These are phyloP conservation scores for Euclidia mi DNA, from an alignment of 2,888 invertebrate genomes.

Conservation along the genomic window DNA sequence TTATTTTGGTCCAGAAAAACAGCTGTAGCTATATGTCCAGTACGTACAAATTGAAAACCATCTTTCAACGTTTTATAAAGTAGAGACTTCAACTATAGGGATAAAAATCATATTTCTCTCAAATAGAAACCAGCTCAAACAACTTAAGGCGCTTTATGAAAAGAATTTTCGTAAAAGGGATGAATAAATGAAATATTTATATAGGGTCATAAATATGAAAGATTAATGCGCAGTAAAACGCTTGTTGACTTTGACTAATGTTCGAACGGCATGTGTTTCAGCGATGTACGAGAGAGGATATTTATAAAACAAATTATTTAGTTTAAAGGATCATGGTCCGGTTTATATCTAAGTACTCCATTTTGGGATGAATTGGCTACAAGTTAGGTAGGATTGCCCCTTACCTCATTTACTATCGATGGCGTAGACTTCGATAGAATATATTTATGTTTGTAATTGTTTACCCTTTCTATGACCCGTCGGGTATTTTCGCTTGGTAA, in stretches of 20 bases:
- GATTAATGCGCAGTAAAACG: constrained; percentile 41
- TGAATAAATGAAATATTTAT: constrained; percentile 44
- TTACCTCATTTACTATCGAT: constrained; percentile 1
- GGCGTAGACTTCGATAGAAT: not conserved
- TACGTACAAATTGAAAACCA: too few relatives aligned
- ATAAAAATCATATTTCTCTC: too few relatives aligned
- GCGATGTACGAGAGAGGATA: not conserved
- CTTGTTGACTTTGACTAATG: constrained; percentile 45
- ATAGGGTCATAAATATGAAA: constrained; percentile 37
- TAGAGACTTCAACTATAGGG: too few relatives aligned
- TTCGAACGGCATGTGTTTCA: constrained; percentile 5
- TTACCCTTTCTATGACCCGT: not conserved
- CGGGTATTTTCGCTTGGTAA: too few relatives aligned
- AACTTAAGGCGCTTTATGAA: constrained; percentile 11
- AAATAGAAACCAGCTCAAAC: not conserved
- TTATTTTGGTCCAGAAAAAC: too few relatives aligned
- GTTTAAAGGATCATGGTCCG: too few relatives aligned
- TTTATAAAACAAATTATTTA: not conserved
- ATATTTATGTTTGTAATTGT: not conserved
- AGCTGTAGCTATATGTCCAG: too few relatives aligned
- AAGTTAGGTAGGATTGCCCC: too few relatives aligned
- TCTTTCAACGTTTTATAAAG: too few relatives aligned
- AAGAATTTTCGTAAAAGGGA: constrained; percentile 15
- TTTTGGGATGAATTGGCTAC: too few relatives aligned
- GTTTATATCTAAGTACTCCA: too few relatives aligned